Conservation (phyloP, 2,888 invertebrate species). For the Stegophylla sp. region DNA sequence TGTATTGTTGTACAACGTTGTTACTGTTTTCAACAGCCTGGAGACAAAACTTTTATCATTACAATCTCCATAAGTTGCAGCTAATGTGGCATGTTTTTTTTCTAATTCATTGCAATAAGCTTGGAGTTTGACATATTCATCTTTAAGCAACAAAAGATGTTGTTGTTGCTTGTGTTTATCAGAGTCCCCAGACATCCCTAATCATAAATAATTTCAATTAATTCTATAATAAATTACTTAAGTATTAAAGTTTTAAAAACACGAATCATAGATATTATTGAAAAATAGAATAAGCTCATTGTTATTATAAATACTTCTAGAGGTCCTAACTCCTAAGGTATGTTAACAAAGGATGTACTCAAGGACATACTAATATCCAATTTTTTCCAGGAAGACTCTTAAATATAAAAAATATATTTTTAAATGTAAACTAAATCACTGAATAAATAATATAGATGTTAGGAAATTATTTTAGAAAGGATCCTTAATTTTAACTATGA, state of each 20-base stretch:
- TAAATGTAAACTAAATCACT: too few relatives aligned
- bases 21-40: constrained; percentile 79
- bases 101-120: constrained; percentile 81
- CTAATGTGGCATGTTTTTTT: constrained; percentile 80
- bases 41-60: constrained; percentile 84
- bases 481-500: too few relatives aligned
- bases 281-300: neutral
- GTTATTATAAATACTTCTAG: neutral
- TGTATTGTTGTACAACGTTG: constrained; percentile 81
- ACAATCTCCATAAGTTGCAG: constrained; percentile 72
- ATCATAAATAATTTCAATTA: neutral
- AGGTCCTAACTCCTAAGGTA: neutral
- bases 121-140: constrained; percentile 90
- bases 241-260: too few relatives aligned
- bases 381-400: too few relatives aligned
- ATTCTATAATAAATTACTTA: neutral
- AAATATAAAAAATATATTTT: too few relatives aligned
- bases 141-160: constrained; percentile 83
- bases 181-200: constrained; percentile 47
- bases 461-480: too few relatives aligned
- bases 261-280: too few relatives aligned
- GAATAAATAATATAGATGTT: too few relatives aligned
- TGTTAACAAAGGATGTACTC: too few relatives aligned
- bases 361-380: too few relatives aligned
- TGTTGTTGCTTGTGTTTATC: constrained; percentile 73